Conservation (phyloP, 2,888 invertebrate species). For the Apomyelois bistriatella region DNA sequence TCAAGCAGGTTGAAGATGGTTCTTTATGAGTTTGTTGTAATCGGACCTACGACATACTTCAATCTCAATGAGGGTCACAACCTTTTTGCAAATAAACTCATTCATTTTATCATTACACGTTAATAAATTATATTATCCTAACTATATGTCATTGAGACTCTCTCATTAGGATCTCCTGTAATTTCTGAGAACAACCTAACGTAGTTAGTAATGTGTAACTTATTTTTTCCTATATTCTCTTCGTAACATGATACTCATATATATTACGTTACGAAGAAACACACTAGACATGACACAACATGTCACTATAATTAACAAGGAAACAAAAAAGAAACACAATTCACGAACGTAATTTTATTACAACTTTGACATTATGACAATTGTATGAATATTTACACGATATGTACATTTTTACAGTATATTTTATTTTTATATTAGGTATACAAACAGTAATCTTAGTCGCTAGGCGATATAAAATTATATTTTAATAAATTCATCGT, state of each 20-base stretch:
- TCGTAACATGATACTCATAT: neutral
- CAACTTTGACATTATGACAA: constrained; percentile 65
- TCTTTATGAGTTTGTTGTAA: too few species aligned
- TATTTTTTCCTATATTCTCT: neutral
- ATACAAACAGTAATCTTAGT: constrained; percentile 61
- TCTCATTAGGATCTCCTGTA: too few species aligned
- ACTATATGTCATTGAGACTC: too few species aligned
- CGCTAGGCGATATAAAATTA: constrained; percentile 66
- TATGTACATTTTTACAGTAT: constrained; percentile 74
- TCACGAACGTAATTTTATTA: constrained; percentile 64
- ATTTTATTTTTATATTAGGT: constrained; percentile 33
- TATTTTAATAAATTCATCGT: constrained; percentile 73
- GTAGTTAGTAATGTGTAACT: neutral
- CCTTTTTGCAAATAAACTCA: too few species aligned
- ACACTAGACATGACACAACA: neutral
- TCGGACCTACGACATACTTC: too few species aligned
- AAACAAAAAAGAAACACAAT: constrained; percentile 24
- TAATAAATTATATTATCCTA: too few species aligned
- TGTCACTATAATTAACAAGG: neutral
- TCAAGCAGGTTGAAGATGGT: too few species aligned
- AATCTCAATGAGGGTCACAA: too few species aligned
- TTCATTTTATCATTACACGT: too few species aligned
- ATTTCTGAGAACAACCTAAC: too few species aligned
- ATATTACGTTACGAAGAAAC: neutral
- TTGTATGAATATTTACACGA: constrained; percentile 71